phyloP scores from a whole-genome alignment of 2,888 invertebrate species.

The Nephrocerus scutellatus region DNA sequence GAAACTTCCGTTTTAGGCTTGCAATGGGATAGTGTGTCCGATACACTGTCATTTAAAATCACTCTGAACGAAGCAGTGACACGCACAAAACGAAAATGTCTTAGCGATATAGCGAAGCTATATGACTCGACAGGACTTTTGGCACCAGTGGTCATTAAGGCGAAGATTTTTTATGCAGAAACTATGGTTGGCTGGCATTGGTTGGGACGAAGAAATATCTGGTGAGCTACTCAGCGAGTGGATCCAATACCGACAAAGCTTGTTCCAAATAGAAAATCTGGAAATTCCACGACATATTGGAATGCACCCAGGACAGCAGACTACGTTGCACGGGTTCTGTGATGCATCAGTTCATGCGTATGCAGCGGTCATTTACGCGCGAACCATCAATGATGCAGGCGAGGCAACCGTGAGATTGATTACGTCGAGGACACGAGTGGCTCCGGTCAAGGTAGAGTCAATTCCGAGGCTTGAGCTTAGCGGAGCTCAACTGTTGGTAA shows the following conservation, averaged over 20 bases:
- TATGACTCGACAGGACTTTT: constrained; percentile 7
- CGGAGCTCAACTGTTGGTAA: constrained; percentile 8
- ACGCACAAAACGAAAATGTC: not conserved
- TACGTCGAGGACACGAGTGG: too few species aligned
- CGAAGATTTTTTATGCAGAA: constrained; percentile 12
- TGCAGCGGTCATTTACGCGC: constrained; percentile 8
- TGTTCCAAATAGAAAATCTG: not conserved
- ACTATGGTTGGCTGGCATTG: constrained; percentile 7
- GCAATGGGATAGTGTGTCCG: too few species aligned
- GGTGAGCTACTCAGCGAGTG: not conserved
- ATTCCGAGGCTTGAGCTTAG: constrained; percentile 10
- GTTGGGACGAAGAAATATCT: constrained; percentile 5
- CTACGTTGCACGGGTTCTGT: constrained; percentile 10
- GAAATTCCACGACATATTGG: constrained; percentile 8
- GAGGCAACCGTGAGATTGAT: constrained; percentile 3
- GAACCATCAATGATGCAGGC: constrained; percentile 4
- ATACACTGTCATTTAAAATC: too few species aligned
- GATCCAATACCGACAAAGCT: constrained; percentile 5
- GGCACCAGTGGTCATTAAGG: constrained; percentile 8
- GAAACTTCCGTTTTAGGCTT: too few species aligned
- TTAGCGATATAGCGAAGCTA: constrained; percentile 1
- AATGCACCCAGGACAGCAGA: constrained; percentile 1
- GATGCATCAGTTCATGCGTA: constrained; percentile 8
- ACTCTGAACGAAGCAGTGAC: too few species aligned
- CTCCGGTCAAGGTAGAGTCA: too few species aligned